A percentile compares a stretch with the other conserved stretches of the same genome.
phyloP scores from a whole-genome alignment of 2,888 invertebrate genomes.

The Galerucella nymphaeae region DNA sequence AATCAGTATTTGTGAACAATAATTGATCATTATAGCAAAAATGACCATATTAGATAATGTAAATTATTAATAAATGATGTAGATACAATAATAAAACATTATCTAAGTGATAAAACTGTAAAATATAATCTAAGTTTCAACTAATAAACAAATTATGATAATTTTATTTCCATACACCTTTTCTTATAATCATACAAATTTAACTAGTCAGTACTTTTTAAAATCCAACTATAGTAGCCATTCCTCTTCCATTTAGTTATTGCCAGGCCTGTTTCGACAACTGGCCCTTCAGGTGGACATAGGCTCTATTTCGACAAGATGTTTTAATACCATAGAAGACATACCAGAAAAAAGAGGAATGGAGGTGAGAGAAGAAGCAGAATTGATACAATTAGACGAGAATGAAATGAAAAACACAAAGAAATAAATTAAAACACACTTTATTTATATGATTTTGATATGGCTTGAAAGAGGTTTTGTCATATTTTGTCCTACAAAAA shows the following conservation, averaged over 20 bases:
- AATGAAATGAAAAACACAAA: not conserved
- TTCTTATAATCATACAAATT: slow-evolving; percentile 76
- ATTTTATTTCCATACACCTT: slow-evolving; percentile 66
- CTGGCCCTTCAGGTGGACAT: too few species aligned
- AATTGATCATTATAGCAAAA: slow-evolving; percentile 44
- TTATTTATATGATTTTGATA: not conserved
- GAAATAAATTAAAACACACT: not conserved
- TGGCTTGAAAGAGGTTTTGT: not conserved
- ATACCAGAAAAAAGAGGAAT: too few species aligned
- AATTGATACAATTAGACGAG: too few species aligned
- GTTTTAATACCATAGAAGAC: too few species aligned
- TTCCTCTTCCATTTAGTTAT: too few species aligned
- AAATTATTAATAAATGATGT: slow-evolving; percentile 47
- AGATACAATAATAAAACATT: slow-evolving; percentile 44
- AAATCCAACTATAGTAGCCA: too few species aligned
- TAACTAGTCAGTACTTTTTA: too few species aligned
- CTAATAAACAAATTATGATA: slow-evolving; percentile 21
- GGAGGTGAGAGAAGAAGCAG: too few species aligned
- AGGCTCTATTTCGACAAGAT: too few species aligned
- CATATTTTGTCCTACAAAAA: not conserved
- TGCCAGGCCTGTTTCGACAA: too few species aligned
- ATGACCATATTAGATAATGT: slow-evolving; percentile 54
- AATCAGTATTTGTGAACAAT: slow-evolving; percentile 44
- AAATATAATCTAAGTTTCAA: slow-evolving; percentile 36
- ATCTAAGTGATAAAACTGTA: slow-evolving; percentile 41